These are phyloP conservation scores for Paramormyrops kingsleyae DNA, from an alignment of 2,113 vertebrate species.

Conservation along the genomic window DNA sequence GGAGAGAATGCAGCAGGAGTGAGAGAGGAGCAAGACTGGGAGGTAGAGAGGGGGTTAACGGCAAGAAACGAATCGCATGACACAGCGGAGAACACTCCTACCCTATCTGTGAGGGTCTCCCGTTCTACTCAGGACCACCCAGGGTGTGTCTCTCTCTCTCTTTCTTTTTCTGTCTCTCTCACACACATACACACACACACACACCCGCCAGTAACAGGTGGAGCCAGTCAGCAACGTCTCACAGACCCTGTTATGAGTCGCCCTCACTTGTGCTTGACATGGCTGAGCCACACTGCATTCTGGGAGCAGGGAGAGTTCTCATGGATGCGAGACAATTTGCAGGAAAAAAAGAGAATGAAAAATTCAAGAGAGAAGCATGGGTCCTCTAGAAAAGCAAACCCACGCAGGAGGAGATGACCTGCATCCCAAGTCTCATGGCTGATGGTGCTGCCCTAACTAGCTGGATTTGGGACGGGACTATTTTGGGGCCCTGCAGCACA, in stretches of 20 bases:
- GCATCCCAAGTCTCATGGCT: background rate
- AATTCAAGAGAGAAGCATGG: background rate
- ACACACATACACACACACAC: background rate
- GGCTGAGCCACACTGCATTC: background rate
- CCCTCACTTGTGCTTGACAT: background rate
- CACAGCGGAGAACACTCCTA: background rate
- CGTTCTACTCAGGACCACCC: background rate
- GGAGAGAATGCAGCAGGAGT: background rate
- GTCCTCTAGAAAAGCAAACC: background rate
- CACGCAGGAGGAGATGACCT: background rate
- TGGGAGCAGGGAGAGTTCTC: background rate
- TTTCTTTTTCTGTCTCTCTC: too few relatives aligned
- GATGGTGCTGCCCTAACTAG: background rate
- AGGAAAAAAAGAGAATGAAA: too few relatives aligned
- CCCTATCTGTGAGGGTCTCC: background rate
- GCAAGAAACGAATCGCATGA: background rate
- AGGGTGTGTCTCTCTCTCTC: background rate
- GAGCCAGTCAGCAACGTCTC: background rate
- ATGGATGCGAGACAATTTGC: background rate
- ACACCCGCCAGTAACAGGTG: background rate
- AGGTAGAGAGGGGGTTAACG: background rate
- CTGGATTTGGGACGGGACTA: background rate
- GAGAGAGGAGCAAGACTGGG: background rate
- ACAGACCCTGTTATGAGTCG: background rate
- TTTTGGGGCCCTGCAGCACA: background rate